These are phyloP conservation scores for Auanema freiburgensis DNA, from an alignment of 2,888 invertebrate genomes.

Conservation along the genomic window DNA sequence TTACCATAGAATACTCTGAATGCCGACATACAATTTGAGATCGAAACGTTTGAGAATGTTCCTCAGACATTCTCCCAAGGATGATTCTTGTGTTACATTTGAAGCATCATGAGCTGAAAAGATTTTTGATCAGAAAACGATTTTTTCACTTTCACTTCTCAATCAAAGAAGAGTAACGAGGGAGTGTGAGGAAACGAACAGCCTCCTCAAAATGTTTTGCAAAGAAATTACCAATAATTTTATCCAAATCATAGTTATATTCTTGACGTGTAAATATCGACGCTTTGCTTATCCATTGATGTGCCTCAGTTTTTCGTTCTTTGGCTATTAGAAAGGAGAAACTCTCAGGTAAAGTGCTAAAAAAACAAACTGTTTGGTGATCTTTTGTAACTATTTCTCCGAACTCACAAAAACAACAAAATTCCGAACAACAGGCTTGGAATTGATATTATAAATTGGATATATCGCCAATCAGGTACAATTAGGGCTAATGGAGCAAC, in stretches of 20 bases:
- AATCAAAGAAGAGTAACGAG: constrained; percentile 1
- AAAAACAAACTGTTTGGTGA: constrained; percentile 13
- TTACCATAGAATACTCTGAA: neutral
- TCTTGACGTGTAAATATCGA: constrained; percentile 23
- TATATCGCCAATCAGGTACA: constrained; percentile 40
- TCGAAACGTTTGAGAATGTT: neutral
- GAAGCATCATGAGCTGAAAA: neutral
- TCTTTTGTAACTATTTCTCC: neutral
- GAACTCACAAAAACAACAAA: constrained; percentile 41
- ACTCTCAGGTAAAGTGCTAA: constrained; percentile 52
- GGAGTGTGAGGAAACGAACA: neutral
- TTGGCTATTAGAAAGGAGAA: constrained; percentile 43
- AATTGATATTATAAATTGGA: constrained; percentile 38
- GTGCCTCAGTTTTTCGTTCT: constrained; percentile 26
- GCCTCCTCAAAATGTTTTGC: neutral
- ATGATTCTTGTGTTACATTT: neutral
- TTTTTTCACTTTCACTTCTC: neutral
- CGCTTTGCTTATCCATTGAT: constrained; percentile 35
- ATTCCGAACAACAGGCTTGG: constrained; percentile 40
- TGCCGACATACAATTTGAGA: neutral
- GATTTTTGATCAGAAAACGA: no score
- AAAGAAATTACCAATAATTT: constrained; percentile 24
- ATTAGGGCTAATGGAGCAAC: constrained; percentile 46
- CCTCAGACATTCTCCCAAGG: neutral
- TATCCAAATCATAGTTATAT: constrained; percentile 29